Percentiles rank a stretch among this genome's conserved stretches.
These are phyloP conservation scores for Rhadina sibilatrix DNA, from an alignment of 2,113 vertebrate genomes.

Conservation along the genomic window DNA sequence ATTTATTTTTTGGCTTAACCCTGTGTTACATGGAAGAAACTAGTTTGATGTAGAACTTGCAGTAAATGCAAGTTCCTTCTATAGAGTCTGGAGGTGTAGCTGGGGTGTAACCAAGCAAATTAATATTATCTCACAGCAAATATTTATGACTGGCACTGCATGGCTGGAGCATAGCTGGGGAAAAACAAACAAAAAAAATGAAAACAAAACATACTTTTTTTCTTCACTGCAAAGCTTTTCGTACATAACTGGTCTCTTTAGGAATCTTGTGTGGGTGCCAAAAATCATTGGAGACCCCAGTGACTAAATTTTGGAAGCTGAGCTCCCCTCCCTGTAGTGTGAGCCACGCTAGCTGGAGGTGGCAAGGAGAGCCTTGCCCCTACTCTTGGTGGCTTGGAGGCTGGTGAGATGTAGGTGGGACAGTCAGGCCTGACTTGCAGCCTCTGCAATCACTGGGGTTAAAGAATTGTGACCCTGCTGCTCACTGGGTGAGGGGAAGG, in stretches of 20 bases:
- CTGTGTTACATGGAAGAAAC: neutral
- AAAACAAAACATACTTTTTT: neutral
- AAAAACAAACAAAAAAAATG: neutral
- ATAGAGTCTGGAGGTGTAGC: neutral
- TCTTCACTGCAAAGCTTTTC: neutral
- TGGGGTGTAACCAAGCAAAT: neutral
- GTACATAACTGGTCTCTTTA: neutral
- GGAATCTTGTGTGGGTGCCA: neutral
- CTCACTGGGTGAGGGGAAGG: neutral
- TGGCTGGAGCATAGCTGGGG: neutral
- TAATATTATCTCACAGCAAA: neutral
- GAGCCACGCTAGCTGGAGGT: neutral
- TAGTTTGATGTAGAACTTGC: neutral
- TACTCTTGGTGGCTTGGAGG: neutral
- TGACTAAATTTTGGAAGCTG: neutral
- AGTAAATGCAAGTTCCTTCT: neutral
- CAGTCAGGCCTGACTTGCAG: neutral
- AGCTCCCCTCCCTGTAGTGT: neutral
- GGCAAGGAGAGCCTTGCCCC: neutral
- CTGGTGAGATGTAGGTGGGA: neutral
- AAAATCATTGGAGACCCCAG: neutral
- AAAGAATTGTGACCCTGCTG: neutral
- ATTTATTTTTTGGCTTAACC: neutral
- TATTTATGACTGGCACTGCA: neutral
- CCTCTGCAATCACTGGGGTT: neutral